Conservation (phyloP, 2,113 vertebrate species). For the Pandion haliaetus region DNA sequence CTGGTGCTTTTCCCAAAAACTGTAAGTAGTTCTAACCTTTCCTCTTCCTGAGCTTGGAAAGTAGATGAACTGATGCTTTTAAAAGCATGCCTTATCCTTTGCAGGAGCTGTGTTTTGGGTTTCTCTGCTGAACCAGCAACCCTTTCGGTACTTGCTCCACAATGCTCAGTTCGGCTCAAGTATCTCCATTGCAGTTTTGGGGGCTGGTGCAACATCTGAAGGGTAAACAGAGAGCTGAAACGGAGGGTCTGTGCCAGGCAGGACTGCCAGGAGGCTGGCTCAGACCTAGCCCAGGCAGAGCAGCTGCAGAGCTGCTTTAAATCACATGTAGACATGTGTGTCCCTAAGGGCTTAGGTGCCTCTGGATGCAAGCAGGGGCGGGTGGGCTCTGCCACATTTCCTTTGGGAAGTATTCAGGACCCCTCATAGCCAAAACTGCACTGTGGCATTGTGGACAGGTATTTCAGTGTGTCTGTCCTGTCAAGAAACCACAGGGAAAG, state of each 20-base stretch:
- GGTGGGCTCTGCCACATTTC: neutral
- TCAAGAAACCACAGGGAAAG: neutral
- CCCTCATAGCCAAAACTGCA: neutral
- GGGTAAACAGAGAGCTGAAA: neutral
- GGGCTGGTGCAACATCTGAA: neutral
- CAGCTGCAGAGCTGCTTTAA: neutral
- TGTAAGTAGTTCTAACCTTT: neutral
- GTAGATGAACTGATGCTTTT: neutral
- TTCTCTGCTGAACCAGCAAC: neutral
- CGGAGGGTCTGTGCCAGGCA: neutral
- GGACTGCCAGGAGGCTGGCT: neutral
- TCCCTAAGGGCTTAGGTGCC: neutral
- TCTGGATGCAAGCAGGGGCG: neutral
- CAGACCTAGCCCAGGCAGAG: neutral
- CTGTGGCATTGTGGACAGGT: neutral
- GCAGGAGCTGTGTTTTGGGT: neutral
- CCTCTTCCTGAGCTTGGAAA: neutral
- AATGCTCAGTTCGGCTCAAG: accelerated
- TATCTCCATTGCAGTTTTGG: neutral
- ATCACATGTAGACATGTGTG: neutral
- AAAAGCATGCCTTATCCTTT: neutral
- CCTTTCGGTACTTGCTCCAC: neutral
- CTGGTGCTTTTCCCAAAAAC: neutral
- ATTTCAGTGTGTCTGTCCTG: neutral
- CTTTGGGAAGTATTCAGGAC: neutral